phyloP scores from a whole-genome alignment of 2,888 invertebrate species.

The Zonitis immaculata region DNA sequence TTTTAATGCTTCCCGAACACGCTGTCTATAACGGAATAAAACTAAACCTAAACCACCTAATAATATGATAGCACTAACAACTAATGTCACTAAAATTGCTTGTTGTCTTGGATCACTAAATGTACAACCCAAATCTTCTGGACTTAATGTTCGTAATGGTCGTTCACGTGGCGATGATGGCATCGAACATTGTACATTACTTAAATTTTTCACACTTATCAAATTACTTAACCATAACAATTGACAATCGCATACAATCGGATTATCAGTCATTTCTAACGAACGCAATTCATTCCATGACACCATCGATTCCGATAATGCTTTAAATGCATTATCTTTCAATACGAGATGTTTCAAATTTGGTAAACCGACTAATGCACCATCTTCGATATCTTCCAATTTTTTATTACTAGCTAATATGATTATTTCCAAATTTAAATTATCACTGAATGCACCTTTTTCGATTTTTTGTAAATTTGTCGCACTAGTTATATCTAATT shows the following conservation, averaged over 20 bases:
- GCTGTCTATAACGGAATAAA: constrained; percentile 73
- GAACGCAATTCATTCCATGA: constrained; percentile 73
- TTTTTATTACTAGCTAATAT: constrained; percentile 74
- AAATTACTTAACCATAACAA: constrained; percentile 75
- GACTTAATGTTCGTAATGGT: constrained; percentile 61
- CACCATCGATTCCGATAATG: constrained; percentile 72
- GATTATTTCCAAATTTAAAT: constrained; percentile 74
- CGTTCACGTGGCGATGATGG: constrained; percentile 70
- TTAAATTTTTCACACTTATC: constrained; percentile 63
- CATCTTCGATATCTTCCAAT: constrained; percentile 67
- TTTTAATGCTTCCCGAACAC: constrained; percentile 76
- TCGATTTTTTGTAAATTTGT: constrained; percentile 67
- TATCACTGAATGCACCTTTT: constrained; percentile 73
- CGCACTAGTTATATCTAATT: constrained; percentile 74
- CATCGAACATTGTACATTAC: constrained; percentile 64
- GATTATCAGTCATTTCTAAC: constrained; percentile 77
- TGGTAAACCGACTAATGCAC: constrained; percentile 71
- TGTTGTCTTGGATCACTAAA: constrained; percentile 74
- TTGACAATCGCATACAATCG: constrained; percentile 75
- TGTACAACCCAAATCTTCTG: constrained; percentile 77
- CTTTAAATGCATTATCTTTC: constrained; percentile 71
- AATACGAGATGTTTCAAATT: constrained; percentile 72
- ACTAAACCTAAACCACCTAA: constrained; percentile 68
- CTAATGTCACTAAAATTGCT: constrained; percentile 71
- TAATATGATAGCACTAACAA: constrained; percentile 68